Base-by-base conservation (phyloP, 1,140 invertebrate species). In the Nasonia giraulti region DNA sequence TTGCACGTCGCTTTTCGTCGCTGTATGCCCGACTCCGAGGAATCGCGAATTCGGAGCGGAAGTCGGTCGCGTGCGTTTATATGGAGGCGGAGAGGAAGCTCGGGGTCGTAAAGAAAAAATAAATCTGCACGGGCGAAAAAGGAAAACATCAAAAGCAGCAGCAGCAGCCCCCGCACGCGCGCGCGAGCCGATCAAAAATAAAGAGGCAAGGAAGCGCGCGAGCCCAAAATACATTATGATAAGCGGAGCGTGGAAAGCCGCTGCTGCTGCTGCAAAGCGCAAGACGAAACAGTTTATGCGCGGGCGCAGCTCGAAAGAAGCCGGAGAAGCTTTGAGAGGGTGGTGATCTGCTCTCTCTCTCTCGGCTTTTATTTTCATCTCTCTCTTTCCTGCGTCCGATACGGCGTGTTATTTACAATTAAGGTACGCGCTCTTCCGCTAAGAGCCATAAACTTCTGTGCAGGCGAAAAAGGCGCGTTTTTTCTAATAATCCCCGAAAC, bases 161-260 rank as follows among this genome's bases (percentile, higher is more conserved):
- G 47, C 14, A 55, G 14, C 50, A 17, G 71, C 37, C 44, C 33
- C 55, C 73, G 55, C 75, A 23, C 27, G 11, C 27, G 33, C 33
- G 33, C 33, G 5, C 27, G 11, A 76, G 85, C 83, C 85, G 76
- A 86, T 86, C 75, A 82, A 79, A 79, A 86, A 86, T 86, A 86
- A 86, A 86, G 85, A 82, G 73, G 12, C 62, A 68, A 31, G 71
- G 76, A 75, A 79, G 69, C 55, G 55, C 55, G 55, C 55, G 55
- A 62, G 81, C 62, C 76, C 2, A 73, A 86, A 86, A 86, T 86
- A 86, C 77, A 86, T 82, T 82, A 86, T 83, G 85, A 86, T 86
- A 86, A 86, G 85, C 80, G 80, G n/a, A 82, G 80, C 85, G 75
- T 78, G 73, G 55, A 71, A 7, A 71, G 78, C 66, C 23, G 55